A percentile compares a stretch with the other conserved stretches of the same genome.
Conservation (phyloP, 2,113 vertebrate genomes). For the Podocnemis expansa region DNA sequence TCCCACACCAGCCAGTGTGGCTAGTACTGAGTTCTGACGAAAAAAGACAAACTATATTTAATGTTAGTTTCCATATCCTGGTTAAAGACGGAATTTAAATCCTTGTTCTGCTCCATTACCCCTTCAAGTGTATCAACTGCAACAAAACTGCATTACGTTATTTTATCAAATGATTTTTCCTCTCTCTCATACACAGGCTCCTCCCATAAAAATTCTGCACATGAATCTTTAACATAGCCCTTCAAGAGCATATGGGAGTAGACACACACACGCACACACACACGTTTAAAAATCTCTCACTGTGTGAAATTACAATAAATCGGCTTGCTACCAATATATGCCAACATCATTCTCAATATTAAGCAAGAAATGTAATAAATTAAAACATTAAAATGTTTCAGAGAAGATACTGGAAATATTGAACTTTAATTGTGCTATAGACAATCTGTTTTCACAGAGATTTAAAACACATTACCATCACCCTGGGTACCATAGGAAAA, state of each 20-base stretch:
- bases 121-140: conserved; percentile 10
- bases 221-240: conserved; percentile 53
- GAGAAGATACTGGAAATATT: conserved; percentile 76
- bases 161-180: conserved; percentile 47
- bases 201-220: conserved; percentile 55
- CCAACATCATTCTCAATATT: conserved; percentile 46
- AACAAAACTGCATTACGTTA: neutral
- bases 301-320: conserved; percentile 72
- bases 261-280: conserved; percentile 73
- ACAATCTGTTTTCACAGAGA: conserved; percentile 78
- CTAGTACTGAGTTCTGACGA: neutral
- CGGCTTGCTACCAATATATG: conserved; percentile 58
- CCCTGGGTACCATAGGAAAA: conserved; percentile 72
- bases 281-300: conserved; percentile 59
- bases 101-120: fast-evolving
- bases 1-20: neutral
- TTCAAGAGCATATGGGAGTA: conserved; percentile 72
- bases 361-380: conserved; percentile 75
- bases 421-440: conserved; percentile 78
- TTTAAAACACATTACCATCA: conserved; percentile 74
- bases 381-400: conserved; percentile 80
- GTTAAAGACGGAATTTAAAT: conserved; percentile 29
- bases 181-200: conserved; percentile 42
- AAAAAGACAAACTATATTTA: neutral
- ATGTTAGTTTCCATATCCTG: neutral